Evolutionary conservation across 1,140 invertebrate genomes (phyloP).

Genomic region (Diuraphis noxia): DNA sequence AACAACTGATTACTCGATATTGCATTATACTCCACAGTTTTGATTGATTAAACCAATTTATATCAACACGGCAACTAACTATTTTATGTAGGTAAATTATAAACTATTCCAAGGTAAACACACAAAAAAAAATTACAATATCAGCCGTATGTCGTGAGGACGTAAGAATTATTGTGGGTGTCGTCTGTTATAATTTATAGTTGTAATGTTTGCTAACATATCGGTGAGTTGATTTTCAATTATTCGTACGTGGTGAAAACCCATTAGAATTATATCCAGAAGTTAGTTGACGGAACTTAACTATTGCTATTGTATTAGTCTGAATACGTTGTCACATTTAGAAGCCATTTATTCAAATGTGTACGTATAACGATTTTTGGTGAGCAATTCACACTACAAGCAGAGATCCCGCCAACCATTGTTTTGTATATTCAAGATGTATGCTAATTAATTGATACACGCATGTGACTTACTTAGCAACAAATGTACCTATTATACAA

Average conservation of each 20-base stretch:
- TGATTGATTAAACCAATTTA: neutral
- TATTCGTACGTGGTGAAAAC: neutral
- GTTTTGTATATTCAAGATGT: neutral
- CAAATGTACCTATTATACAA: neutral
- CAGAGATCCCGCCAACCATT: neutral
- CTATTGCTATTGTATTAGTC: neutral
- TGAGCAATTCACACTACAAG: neutral
- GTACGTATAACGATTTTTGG: neutral
- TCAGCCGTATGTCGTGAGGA: neutral
- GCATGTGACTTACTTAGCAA: neutral
- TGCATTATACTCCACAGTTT: neutral
- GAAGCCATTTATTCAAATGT: neutral
- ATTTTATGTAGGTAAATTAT: neutral
- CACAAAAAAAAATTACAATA: neutral
- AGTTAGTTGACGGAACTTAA: neutral
- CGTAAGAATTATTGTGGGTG: neutral
- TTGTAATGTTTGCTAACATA: neutral
- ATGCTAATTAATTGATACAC: slow-evolving; percentile 5
- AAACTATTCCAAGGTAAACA: neutral
- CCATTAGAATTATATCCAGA: neutral
- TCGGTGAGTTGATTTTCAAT: neutral
- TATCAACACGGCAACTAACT: too few species aligned
- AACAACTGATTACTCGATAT: neutral
- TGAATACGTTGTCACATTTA: neutral
- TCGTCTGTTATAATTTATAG: neutral